phyloP scores from a whole-genome alignment of 1,140 invertebrate genomes.

The Drosophila burlai region DNA sequence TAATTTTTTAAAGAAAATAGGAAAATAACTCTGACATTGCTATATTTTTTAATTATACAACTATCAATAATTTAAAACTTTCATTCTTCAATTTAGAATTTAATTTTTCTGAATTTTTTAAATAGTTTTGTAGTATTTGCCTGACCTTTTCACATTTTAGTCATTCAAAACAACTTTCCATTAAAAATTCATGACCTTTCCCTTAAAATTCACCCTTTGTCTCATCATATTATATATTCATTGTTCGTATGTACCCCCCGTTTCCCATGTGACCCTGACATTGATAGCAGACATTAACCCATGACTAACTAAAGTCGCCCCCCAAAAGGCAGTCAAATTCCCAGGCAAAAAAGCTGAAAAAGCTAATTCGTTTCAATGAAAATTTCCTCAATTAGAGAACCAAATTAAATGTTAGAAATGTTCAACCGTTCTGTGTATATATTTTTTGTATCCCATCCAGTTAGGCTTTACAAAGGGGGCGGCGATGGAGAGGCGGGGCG shows the following conservation, averaged over 20 bases:
- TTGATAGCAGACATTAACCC: slow-evolving; percentile 71
- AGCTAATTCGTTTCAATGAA: slow-evolving; percentile 81
- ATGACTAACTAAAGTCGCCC: slow-evolving; percentile 30
- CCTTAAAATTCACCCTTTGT: not conserved
- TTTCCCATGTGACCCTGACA: slow-evolving; percentile 61
- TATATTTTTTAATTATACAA: not conserved
- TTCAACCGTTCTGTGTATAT: slow-evolving; percentile 34
- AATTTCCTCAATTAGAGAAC: slow-evolving; percentile 77
- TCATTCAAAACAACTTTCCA: not conserved
- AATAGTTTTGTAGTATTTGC: not conserved
- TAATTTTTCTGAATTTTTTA: not conserved
- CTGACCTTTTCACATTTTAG: not conserved
- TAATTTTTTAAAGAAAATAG: not conserved
- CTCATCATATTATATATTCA: slow-evolving; percentile 21
- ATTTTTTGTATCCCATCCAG: slow-evolving; percentile 22
- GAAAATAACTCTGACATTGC: not conserved
- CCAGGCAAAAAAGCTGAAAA: slow-evolving; percentile 22
- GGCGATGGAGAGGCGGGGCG: not conserved
- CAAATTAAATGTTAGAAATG: slow-evolving; percentile 77
- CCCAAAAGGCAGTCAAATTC: slow-evolving; percentile 29
- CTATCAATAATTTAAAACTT: too few species aligned
- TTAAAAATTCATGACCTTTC: slow-evolving; percentile 6
- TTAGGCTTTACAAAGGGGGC: slow-evolving; percentile 24
- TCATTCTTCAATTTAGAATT: not conserved
- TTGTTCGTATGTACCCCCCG: slow-evolving; percentile 2